Evolutionary conservation across 1,140 invertebrate species (phyloP).

Genomic region (Nephotettix cincticeps): DNA sequence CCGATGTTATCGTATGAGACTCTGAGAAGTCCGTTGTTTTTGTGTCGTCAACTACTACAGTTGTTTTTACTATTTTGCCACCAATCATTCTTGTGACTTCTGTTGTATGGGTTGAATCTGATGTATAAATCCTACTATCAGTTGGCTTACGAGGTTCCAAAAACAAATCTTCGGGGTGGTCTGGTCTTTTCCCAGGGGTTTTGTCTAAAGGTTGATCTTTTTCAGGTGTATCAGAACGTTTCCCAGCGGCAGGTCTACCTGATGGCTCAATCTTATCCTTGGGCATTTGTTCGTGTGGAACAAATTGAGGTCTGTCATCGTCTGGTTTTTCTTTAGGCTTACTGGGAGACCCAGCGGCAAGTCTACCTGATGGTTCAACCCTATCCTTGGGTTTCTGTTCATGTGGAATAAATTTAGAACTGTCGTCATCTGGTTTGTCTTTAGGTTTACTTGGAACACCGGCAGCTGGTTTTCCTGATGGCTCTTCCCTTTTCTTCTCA

Average conservation of each 20-base stretch:
- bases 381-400: not conserved
- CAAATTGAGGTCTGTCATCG: not conserved
- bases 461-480: not conserved
- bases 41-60: constrained; percentile 5
- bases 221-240: not conserved
- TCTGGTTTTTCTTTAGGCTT: not conserved
- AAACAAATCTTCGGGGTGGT: constrained; percentile 12
- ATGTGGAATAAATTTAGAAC: not conserved
- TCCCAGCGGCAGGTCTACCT: not conserved
- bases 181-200: not conserved
- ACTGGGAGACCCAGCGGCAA: not conserved
- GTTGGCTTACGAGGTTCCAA: not conserved
- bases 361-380: not conserved
- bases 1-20: not conserved
- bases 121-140: not conserved
- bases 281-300: not conserved
- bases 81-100: constrained; percentile 34
- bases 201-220: not conserved
- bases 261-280: not conserved
- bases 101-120: constrained; percentile 1
- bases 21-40: not conserved
- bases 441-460: not conserved
- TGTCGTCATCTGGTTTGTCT: constrained; percentile 10
- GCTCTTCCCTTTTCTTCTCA: not conserved
- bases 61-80: constrained; percentile 33